Conservation (phyloP, 1,140 invertebrate species). For the Stenopsyche tienmushanensis region DNA sequence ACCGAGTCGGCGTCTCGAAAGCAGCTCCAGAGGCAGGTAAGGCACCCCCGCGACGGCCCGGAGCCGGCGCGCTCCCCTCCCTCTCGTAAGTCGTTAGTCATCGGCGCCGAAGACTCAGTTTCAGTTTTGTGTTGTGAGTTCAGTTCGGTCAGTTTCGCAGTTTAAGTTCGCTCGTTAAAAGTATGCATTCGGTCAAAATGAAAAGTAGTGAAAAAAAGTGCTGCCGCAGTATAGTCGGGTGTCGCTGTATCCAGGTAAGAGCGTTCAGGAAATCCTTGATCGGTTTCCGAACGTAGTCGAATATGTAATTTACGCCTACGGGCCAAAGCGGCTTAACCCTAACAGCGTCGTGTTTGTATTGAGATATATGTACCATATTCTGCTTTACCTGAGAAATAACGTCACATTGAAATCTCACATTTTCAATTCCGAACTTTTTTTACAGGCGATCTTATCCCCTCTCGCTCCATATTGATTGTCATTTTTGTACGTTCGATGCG, state of each 20-base stretch:
- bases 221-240: slow-evolving; percentile 27
- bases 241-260: slow-evolving; percentile 37
- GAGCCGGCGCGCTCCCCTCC: not conserved
- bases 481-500: not conserved
- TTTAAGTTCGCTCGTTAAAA: not conserved
- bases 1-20: not conserved
- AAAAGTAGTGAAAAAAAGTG: slow-evolving; percentile 39
- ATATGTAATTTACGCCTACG: slow-evolving; percentile 35
- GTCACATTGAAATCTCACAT: no score
- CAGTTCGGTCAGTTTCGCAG: not conserved
- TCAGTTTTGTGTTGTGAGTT: slow-evolving; percentile 37
- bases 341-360: not conserved
- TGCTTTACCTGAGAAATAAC: no score
- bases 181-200: slow-evolving; percentile 16
- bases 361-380: no score
- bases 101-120: slow-evolving; percentile 11
- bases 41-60: not conserved
- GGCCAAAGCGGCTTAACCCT: slow-evolving; percentile 31
- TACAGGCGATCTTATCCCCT: no score
- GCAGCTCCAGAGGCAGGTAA: not conserved
- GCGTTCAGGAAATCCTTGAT: slow-evolving; percentile 33
- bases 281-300: slow-evolving; percentile 35
- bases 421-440: no score
- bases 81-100: not conserved
- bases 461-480: no score